Evolutionary conservation across 2,888 invertebrate genomes (phyloP), one percentile per base, ranked within the genome.

Genomic region (Rhyacophila evoluta): DNA sequence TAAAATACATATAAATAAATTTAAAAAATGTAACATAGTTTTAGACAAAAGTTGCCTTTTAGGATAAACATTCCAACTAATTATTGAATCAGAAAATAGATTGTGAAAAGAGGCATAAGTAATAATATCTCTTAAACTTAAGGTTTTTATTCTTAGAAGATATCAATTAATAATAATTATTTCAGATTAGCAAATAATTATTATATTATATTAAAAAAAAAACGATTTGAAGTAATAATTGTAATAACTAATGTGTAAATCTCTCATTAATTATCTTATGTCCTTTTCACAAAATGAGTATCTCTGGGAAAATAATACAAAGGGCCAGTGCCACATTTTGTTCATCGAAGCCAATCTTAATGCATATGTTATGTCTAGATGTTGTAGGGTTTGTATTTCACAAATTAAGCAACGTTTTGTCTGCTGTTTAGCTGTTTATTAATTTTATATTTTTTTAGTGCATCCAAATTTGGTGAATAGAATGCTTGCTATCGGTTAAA

Each of bases 1-100:
- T 15, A 41, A 41, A 11, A 38, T 12, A 38, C 12, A n/a, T n/a
- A 33, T 33, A 33, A 33, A 41, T 41, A 41, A 41, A 41, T n/a
- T 5, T 5, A 41, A 12, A 33, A 33, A n/a, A n/a, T n/a, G n/a
- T 73, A 27, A 74, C 39, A 19, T 78, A 78, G 78, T 38, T 29
- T 78, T 77, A 73, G 70, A 78, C 55, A 78, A 78, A 33, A 41
- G 73, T 78, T 74, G 74, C 78, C 74, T 78, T 78, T 74, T 78
- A 78, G 74, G 70, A 78, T 78, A 74, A 70, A 41, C 78, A 78
- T 78, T 78, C 78, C 78, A 70, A 78, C 33, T 37, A 70, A 12
- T 39, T n/a, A 41, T 55, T 25, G 55, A 55, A 55, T 55, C 55
- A 55, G 55, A 55, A 55, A 55, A 55, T 25, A 19, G 19, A 55